These are phyloP conservation scores for Sinocyclocheilus grahami DNA, from an alignment of 2,113 vertebrate species.

Conservation along the genomic window DNA sequence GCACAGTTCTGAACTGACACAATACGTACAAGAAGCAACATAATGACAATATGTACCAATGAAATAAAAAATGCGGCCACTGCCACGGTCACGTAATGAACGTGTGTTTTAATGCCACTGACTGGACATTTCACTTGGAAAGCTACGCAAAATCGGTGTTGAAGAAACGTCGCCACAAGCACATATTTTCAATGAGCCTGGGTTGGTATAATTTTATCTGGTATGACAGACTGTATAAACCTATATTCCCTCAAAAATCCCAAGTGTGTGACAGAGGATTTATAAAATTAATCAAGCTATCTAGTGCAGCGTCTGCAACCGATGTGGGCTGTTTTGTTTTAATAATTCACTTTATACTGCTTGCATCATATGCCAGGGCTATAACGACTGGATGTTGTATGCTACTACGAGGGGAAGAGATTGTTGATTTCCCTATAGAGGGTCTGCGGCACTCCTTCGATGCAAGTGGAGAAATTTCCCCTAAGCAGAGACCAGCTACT, in stretches of 20 bases:
- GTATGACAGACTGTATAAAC: neutral
- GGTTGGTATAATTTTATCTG: neutral
- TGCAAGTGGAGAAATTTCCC: neutral
- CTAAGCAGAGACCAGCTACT: conserved; percentile 36
- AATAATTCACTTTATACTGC: neutral
- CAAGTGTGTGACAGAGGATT: neutral
- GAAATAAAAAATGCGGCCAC: too few species aligned
- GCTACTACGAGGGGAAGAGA: neutral
- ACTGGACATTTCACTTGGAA: too few species aligned
- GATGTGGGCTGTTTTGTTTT: neutral
- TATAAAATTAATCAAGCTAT: neutral
- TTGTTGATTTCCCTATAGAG: conserved; percentile 30
- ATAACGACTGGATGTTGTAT: neutral
- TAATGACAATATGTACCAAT: too few species aligned
- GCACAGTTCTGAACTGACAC: too few species aligned
- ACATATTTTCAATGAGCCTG: too few species aligned
- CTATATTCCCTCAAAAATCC: neutral
- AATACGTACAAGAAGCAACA: too few species aligned
- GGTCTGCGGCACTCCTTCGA: conserved; percentile 36
- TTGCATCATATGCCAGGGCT: neutral
- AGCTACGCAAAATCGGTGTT: too few species aligned
- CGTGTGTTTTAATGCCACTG: too few species aligned
- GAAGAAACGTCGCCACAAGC: too few species aligned
- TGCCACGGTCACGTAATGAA: too few species aligned
- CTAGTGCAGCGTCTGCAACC: too few species aligned